phyloP scores from a whole-genome alignment of 2,797 vertebrate genomes.

The Clarias fuscus region DNA sequence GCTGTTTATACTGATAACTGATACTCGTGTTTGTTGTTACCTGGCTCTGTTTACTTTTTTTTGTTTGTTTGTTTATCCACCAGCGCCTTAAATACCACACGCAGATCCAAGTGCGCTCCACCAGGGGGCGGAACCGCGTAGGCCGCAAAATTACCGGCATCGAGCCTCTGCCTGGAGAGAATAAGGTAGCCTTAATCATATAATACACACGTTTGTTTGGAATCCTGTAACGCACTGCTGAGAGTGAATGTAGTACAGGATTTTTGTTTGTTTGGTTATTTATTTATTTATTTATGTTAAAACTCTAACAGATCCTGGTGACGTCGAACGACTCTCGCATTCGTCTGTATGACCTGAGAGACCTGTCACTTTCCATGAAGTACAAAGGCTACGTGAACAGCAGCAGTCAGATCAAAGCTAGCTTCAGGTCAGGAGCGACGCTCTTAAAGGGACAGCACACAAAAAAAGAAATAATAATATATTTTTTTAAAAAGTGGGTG shows the following conservation, averaged over 20 bases:
- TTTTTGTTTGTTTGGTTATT: not conserved
- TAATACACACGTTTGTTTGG: not conserved
- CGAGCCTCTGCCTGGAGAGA: slow-evolving; percentile 96
- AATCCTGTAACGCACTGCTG: not conserved
- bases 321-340: slow-evolving; percentile 98
- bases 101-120: slow-evolving; percentile 96
- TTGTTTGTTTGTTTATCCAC: slow-evolving; percentile 2
- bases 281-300: not conserved
- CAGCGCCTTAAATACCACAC: slow-evolving; percentile 98
- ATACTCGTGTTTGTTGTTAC: not conserved
- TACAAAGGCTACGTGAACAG: slow-evolving; percentile 99
- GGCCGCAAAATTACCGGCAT: slow-evolving; percentile 98
- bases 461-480: not conserved
- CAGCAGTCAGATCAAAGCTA: slow-evolving; percentile 99
- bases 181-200: slow-evolving; percentile 78
- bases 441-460: not conserved
- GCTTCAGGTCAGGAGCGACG: slow-evolving; percentile 86
- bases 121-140: slow-evolving; percentile 96
- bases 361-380: slow-evolving; percentile 98
- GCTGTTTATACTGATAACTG: not conserved
- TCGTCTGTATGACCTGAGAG: slow-evolving; percentile 93
- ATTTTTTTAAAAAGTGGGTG: too few relatives aligned
- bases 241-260: not conserved
- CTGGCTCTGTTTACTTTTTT: not conserved
- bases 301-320: slow-evolving; percentile 86